Conservation (phyloP, 2,888 invertebrate species). For the Drosophila aldrichi region DNA sequence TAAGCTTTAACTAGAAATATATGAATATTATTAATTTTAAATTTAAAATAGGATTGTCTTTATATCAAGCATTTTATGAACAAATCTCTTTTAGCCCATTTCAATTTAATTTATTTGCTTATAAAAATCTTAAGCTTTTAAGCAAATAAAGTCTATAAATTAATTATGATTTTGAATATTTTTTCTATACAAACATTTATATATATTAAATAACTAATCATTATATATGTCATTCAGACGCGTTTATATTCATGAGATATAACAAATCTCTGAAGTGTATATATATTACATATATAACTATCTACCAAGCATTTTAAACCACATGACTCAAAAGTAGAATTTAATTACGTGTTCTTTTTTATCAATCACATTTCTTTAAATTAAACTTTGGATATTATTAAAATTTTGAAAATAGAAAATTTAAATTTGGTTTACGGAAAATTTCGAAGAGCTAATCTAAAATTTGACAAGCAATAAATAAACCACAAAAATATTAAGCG, state of each 20-base stretch:
- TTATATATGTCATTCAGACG: too few species aligned
- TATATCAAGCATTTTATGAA: background rate
- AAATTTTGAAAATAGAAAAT: background rate
- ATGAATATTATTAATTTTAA: background rate
- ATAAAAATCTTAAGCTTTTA: slow-evolving; percentile 1
- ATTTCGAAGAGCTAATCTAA: background rate
- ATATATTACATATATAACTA: too few species aligned
- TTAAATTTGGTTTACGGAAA: background rate
- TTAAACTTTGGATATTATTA: background rate
- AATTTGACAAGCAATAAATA: slow-evolving; percentile 8
- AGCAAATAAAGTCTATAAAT: background rate
- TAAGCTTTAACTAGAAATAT: background rate
- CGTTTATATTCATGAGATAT: too few species aligned
- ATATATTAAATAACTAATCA: background rate
- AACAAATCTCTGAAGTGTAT: too few species aligned
- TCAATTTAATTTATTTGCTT: background rate
- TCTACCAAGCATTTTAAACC: too few species aligned
- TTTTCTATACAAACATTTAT: too few species aligned
- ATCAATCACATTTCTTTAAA: background rate
- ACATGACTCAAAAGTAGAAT: background rate
- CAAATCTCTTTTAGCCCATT: background rate
- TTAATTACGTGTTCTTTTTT: background rate
- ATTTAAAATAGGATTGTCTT: background rate
- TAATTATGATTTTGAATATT: background rate
- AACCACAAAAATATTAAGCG: background rate